These are phyloP conservation scores for Antennarius striatus DNA, from an alignment of 2,113 vertebrate genomes.

Conservation along the genomic window DNA sequence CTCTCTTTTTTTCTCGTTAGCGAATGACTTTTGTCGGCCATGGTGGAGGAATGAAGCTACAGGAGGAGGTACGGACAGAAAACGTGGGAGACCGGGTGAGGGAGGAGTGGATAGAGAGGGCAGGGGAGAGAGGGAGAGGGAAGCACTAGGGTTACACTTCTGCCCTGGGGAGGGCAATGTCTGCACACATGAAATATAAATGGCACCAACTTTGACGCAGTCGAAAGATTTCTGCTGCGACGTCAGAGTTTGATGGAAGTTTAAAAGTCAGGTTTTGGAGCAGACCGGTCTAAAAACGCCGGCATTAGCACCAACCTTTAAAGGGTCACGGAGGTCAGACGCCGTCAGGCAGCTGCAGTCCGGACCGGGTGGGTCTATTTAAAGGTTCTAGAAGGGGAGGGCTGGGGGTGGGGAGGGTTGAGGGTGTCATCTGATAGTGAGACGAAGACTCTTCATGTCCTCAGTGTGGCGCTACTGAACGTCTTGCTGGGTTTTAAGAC, in stretches of 20 bases:
- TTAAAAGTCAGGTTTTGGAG: not conserved
- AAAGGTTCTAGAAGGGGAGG: slow-evolving; percentile 36
- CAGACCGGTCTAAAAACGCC: slow-evolving; percentile 48
- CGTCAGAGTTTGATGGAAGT: not conserved
- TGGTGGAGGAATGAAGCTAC: slow-evolving; percentile 9
- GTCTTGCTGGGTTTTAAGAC: too few species aligned
- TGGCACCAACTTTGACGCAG: too few species aligned
- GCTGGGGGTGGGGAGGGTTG: not conserved
- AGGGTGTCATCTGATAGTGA: too few species aligned
- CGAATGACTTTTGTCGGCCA: slow-evolving; percentile 62
- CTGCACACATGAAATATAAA: too few species aligned
- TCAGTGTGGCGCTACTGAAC: too few species aligned
- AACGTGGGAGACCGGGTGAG: not conserved
- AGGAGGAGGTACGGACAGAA: not conserved
- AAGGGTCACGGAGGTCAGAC: slow-evolving; percentile 40
- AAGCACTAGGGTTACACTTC: too few species aligned
- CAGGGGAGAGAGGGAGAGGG: not conserved
- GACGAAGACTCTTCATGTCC: too few species aligned
- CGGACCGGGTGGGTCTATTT: slow-evolving; percentile 61
- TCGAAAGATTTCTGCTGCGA: too few species aligned
- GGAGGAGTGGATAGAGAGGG: not conserved
- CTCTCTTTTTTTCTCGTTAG: slow-evolving; percentile 38
- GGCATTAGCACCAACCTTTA: slow-evolving; percentile 22
- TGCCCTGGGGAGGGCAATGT: too few species aligned
- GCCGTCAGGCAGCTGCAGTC: slow-evolving; percentile 63